A percentile compares a stretch with the other conserved stretches of the same genome.
phyloP scores from a whole-genome alignment of 2,113 vertebrate genomes.

The Heterocephalus glaber region DNA sequence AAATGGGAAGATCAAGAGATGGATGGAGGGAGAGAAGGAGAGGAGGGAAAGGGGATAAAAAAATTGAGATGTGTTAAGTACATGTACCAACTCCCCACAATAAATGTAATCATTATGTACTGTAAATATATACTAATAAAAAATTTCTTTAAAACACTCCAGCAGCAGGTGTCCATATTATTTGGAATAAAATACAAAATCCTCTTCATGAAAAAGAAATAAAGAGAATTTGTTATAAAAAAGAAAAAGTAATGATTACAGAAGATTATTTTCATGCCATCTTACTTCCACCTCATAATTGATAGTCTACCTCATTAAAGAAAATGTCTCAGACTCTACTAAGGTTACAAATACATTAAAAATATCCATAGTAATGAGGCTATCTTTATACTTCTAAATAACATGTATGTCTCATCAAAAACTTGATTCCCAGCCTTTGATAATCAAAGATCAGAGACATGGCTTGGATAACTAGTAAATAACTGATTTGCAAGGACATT shows the following conservation, averaged over 20 bases:
- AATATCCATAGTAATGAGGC: background rate
- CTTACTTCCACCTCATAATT: background rate
- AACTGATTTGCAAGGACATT: conserved; percentile 24
- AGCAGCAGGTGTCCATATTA: background rate
- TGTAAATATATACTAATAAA: background rate
- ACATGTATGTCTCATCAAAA: conserved; percentile 32
- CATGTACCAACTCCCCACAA: background rate
- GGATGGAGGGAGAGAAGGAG: background rate
- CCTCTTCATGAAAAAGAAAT: background rate
- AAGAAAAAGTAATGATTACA: background rate
- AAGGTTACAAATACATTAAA: conserved; percentile 28
- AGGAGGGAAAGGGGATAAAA: background rate
- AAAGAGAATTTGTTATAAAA: background rate
- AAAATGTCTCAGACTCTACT: background rate
- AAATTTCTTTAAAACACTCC: background rate
- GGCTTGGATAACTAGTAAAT: conserved; percentile 16
- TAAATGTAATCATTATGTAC: background rate
- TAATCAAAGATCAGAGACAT: conserved; percentile 29
- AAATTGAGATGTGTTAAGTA: background rate
- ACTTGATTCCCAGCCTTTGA: conserved; percentile 23
- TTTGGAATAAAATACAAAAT: background rate
- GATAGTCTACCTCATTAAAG: conserved; percentile 7
- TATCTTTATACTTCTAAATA: conserved; percentile 17
- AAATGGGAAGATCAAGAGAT: background rate
- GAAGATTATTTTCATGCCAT: background rate